Conservation (phyloP, 2,797 vertebrate genomes). For the Malacoctenus gilli region DNA sequence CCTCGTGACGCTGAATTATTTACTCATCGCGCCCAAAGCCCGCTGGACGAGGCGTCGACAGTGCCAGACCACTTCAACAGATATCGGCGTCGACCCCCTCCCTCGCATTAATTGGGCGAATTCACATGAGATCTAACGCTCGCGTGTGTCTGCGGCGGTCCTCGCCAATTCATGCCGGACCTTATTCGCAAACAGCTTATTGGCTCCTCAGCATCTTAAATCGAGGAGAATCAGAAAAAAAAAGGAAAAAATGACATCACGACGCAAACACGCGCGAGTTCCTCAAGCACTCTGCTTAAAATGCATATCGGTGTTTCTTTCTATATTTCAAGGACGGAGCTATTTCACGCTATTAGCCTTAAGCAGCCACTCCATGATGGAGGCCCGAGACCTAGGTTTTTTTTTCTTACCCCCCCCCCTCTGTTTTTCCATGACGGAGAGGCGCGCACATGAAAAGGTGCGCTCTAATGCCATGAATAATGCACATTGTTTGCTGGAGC, state of each 20-base stretch:
- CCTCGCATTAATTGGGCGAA: slow-evolving; percentile 50
- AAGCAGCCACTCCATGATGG: slow-evolving; percentile 59
- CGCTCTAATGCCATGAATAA: slow-evolving; percentile 72
- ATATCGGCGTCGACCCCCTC: slow-evolving; percentile 31
- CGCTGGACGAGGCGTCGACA: slow-evolving; percentile 17
- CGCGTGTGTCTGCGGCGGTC: slow-evolving; percentile 33
- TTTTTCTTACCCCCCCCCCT: slow-evolving; percentile 32
- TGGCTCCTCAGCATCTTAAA: slow-evolving; percentile 57
- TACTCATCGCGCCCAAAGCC: slow-evolving; percentile 23
- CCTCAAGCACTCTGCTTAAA: slow-evolving; percentile 57
- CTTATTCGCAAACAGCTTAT: slow-evolving; percentile 55
- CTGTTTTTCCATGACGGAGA: slow-evolving; percentile 48
- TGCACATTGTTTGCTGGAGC: slow-evolving; percentile 67
- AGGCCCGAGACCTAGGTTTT: no score
- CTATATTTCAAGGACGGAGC: slow-evolving; percentile 54
- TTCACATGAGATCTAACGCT: slow-evolving; percentile 50
- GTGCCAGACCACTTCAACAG: slow-evolving; percentile 43
- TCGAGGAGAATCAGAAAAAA: slow-evolving; percentile 33
- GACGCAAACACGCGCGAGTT: slow-evolving; percentile 36
- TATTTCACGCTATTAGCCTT: slow-evolving; percentile 65
- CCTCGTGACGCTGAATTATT: slow-evolving; percentile 25
- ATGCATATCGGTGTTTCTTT: slow-evolving; percentile 53
- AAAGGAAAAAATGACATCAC: slow-evolving; percentile 9
- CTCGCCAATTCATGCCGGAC: slow-evolving; percentile 49
- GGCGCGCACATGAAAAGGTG: slow-evolving; percentile 66